Base-by-base conservation (phyloP, 2,113 vertebrate genomes). In the Micromys minutus region DNA sequence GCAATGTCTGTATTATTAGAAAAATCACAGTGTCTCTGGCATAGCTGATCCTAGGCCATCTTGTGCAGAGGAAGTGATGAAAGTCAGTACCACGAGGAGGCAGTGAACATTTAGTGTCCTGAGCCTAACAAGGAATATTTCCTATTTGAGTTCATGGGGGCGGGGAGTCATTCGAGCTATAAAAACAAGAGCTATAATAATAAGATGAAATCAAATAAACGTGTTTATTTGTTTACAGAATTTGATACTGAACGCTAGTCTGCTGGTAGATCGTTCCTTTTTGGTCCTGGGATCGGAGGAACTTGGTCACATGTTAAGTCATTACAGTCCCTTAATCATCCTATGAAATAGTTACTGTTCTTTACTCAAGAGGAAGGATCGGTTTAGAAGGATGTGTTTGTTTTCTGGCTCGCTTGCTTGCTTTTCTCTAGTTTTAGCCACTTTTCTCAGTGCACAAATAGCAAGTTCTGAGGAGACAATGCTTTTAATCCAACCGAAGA, bases 131-230 rank as follows among this genome's bases (percentile, higher is more conserved):
- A 90, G 39, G 13, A 83, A 81, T n/a, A 5, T 87, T 77, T 91
- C 26, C 77, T 76, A 89, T 71, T 71, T 50, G 50, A 45, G 76
- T 97, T 67, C 31, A 55, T 77, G 50, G 50, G 50, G 50, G 50
- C 65, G 89, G 26, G 47, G 86, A 34, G 71, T 39, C 81, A 95
- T 52, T 67, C 76, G 67, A 91, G 42, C 45, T 79, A 96, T 83
- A 87, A 93, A 92, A 85, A 36, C 50, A 52, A 63, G 87, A 81
- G 21, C 57, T 75, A 13, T 74, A 80, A 92, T 22, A 71, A 19
- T 31, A 87, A 90, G 63, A 87, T 61, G 93, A 94, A 80, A 80
- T 90, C 74, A 69, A 87, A 69, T 45, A n/a, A 83, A 90, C 13
- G 80, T 29, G 71, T 63, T 45, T 84, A 79, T 26, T 67, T 50